Percentiles rank a stretch among this genome's conserved stretches.
Conservation (phyloP, 2,888 invertebrate genomes). For the Urechis unicinctus region DNA sequence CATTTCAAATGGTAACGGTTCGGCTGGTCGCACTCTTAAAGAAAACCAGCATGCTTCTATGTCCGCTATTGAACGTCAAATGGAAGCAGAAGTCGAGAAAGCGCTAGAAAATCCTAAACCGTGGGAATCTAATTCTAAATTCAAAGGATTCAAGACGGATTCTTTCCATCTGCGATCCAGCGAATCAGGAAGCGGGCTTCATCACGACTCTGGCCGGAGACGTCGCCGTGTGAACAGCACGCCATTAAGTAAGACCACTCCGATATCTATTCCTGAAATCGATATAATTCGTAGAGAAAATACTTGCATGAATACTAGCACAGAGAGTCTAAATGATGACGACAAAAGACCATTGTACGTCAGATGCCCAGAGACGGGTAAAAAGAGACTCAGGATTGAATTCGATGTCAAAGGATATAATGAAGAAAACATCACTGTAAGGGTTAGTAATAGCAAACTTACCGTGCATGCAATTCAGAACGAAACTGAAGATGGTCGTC, state of each 20-base stretch:
- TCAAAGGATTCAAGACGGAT: neutral
- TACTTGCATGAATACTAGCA: neutral
- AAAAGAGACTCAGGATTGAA: constrained; percentile 14
- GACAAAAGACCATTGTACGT: constrained; percentile 8
- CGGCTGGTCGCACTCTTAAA: neutral
- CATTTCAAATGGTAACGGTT: no score
- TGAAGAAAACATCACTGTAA: constrained; percentile 15
- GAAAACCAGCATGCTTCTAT: neutral
- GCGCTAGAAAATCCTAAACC: neutral
- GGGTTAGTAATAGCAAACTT: constrained; percentile 9
- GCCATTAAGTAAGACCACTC: neutral
- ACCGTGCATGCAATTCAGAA: constrained; percentile 15
- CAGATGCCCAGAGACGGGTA: constrained; percentile 13
- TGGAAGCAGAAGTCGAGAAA: neutral
- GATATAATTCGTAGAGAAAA: neutral
- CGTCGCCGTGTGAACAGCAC: neutral
- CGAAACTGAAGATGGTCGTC: constrained; percentile 13
- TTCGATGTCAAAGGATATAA: constrained; percentile 17
- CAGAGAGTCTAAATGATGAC: neutral
- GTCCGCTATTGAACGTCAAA: neutral
- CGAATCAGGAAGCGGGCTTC: neutral
- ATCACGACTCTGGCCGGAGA: neutral
- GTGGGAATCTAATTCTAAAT: neutral
- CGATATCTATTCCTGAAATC: neutral
- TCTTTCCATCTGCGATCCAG: neutral